phyloP scores from a whole-genome alignment of 2,888 invertebrate genomes.

The Noctuana brunneofusca region DNA sequence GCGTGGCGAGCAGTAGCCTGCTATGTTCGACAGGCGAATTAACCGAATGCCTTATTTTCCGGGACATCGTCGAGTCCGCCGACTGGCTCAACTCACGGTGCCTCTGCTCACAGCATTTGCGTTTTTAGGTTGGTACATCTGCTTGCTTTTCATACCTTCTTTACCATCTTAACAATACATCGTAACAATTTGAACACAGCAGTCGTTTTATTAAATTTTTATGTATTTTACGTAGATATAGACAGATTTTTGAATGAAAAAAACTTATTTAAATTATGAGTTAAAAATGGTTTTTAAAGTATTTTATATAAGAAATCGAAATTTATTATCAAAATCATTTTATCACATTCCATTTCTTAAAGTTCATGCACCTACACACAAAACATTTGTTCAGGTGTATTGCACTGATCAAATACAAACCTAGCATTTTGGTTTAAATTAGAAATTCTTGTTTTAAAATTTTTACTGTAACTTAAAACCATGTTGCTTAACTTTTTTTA shows the following conservation, averaged over 20 bases:
- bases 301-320: too few relatives aligned
- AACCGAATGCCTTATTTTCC: conserved; percentile 75
- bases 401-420: neutral
- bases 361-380: conserved; percentile 7
- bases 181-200: neutral
- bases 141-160: conserved; percentile 56
- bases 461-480: neutral
- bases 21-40: conserved; percentile 48
- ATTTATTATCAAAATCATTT: neutral
- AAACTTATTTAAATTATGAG: too few relatives aligned
- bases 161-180: conserved; percentile 13
- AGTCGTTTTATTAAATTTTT: neutral
- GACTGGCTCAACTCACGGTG: conserved; percentile 70
- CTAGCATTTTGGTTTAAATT: neutral
- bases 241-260: too few relatives aligned
- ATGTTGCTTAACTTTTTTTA: neutral
- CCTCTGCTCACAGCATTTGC: conserved; percentile 79
- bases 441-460: neutral
- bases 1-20: conserved; percentile 43
- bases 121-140: conserved; percentile 79
- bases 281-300: too few relatives aligned
- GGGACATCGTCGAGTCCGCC: conserved; percentile 68
- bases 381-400: conserved; percentile 7
- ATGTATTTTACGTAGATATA: too few relatives aligned
- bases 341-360: neutral